These are phyloP conservation scores for Archilochus colubris DNA, from an alignment of 2,113 vertebrate species.

Conservation along the genomic window DNA sequence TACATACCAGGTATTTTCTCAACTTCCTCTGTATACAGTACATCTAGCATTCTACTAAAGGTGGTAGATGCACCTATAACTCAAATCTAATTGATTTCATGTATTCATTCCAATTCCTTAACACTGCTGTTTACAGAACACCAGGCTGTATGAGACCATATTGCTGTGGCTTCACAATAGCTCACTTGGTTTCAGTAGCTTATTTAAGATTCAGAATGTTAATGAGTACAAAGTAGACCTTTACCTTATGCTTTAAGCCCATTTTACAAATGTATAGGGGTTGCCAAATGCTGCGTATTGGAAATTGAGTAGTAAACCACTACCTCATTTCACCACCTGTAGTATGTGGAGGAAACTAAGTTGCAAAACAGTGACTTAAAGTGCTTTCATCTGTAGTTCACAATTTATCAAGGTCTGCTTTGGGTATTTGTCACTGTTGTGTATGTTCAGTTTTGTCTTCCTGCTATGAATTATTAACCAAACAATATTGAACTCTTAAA, in stretches of 20 bases:
- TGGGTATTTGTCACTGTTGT: neutral
- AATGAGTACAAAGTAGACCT: neutral
- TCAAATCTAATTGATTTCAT: neutral
- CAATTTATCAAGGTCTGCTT: neutral
- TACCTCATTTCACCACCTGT: rapidly evolving
- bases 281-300: neutral
- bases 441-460: neutral
- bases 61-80: neutral
- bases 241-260: neutral
- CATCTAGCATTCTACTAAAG: neutral
- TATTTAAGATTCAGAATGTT: neutral
- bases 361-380: neutral
- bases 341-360: neutral
- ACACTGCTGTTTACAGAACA: neutral
- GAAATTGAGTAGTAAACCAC: neutral
- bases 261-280: neutral
- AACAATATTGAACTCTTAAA: neutral
- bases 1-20: conserved; percentile 93
- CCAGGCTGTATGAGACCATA: neutral
- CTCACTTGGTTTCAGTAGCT: neutral
- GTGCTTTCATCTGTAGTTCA: neutral
- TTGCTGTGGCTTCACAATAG: neutral
- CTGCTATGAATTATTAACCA: neutral
- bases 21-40: neutral
- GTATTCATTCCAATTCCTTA: neutral